phyloP scores from a whole-genome alignment of 1,140 invertebrate genomes.

The Neodiprion lecontei region DNA sequence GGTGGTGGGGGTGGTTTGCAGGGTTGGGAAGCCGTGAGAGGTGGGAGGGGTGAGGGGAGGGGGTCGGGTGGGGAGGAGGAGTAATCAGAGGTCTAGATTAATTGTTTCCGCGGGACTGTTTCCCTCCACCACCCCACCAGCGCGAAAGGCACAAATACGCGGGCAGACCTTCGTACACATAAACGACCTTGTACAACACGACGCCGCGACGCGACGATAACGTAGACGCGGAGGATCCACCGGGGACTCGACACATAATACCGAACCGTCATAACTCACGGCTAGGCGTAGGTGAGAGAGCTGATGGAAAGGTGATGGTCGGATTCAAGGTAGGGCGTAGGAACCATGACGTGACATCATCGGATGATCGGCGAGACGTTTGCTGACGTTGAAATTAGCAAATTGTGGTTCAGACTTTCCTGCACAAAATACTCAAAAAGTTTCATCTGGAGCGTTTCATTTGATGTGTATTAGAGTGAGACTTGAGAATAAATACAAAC shows the following conservation, averaged over 20 bases:
- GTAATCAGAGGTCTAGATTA: conserved; percentile 60
- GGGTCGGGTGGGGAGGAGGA: conserved; percentile 35
- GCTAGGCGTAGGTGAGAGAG: background rate
- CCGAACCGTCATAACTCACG: conserved; percentile 43
- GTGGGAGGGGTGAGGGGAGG: conserved; percentile 21
- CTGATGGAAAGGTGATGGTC: too few species aligned
- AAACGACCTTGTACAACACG: conserved; percentile 12
- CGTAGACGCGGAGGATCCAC: conserved; percentile 29
- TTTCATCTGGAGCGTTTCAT: too few species aligned
- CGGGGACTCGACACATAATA: conserved; percentile 44
- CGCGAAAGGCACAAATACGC: conserved; percentile 12
- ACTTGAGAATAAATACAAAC: too few species aligned
- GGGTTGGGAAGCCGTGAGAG: conserved; percentile 28
- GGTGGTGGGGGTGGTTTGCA: conserved; percentile 19
- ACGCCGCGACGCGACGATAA: too few species aligned
- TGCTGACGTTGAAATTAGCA: too few species aligned
- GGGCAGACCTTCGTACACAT: conserved; percentile 9
- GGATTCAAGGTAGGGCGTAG: too few species aligned
- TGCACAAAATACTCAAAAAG: too few species aligned
- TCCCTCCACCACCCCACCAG: conserved; percentile 31
- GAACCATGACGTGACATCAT: too few species aligned
- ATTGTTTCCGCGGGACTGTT: conserved; percentile 60
- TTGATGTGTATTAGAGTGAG: too few species aligned
- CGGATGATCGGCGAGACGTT: too few species aligned
- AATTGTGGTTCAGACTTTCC: too few species aligned